Percentiles rank a stretch among this genome's conserved stretches.
Conservation (phyloP, 2,888 invertebrate species). For the Aphidoletes aphidimyza region DNA sequence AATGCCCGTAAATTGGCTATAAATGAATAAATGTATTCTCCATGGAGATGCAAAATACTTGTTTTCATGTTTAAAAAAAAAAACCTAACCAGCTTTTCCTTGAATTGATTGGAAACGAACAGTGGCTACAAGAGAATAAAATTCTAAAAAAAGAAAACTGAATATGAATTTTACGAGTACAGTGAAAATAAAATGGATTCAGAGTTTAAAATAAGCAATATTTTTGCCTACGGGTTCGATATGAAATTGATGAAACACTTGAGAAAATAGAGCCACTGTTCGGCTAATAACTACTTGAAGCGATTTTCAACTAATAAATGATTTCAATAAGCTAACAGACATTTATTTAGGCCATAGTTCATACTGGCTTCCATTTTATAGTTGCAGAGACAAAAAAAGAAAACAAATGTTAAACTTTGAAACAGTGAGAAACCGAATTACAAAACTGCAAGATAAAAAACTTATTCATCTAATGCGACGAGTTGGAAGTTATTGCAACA, state of each 20-base stretch:
- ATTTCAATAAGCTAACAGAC: neutral
- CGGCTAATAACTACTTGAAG: neutral
- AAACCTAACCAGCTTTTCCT: too few species aligned
- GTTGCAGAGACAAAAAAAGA: neutral
- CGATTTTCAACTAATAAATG: neutral
- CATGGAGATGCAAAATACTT: too few species aligned
- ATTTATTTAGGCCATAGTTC: constrained; percentile 29
- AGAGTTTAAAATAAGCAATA: neutral
- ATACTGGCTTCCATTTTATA: constrained; percentile 49
- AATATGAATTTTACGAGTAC: neutral
- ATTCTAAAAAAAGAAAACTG: neutral
- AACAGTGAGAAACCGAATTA: too few species aligned
- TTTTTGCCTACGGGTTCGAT: neutral
- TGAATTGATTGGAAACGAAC: too few species aligned
- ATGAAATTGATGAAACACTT: neutral
- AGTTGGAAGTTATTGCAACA: too few species aligned
- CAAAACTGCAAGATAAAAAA: neutral
- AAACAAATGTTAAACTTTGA: neutral
- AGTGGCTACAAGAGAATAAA: neutral
- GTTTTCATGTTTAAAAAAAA: too few species aligned
- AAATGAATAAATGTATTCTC: too few species aligned
- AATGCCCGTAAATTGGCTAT: too few species aligned
- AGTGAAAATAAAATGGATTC: neutral
- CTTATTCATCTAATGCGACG: too few species aligned
- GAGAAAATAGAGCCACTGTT: neutral